Evolutionary conservation across 1,140 invertebrate genomes (phyloP).

Genomic region (Drosophila santomea): DNA sequence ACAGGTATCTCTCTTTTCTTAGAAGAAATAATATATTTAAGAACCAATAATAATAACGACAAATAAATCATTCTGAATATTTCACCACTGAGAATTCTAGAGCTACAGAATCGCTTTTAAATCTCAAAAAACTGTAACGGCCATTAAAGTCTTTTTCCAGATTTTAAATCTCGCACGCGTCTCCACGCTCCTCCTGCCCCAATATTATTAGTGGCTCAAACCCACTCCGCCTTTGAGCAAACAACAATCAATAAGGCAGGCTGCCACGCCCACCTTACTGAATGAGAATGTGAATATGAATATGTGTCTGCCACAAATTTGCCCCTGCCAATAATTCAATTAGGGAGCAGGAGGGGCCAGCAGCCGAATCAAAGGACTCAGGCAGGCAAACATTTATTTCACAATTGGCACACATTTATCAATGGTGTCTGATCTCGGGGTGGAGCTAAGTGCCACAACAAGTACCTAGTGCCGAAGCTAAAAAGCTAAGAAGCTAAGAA

Average conservation of each 20-base stretch:
- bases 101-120: background rate
- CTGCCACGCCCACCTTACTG: constrained; percentile 18
- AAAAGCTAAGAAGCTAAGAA: constrained; percentile 7
- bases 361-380: background rate
- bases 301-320: constrained; percentile 65
- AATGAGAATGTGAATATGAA: constrained; percentile 20
- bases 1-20: too few species aligned
- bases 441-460: constrained; percentile 60
- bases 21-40: too few species aligned
- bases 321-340: constrained; percentile 82
- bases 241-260: constrained; percentile 47
- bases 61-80: too few species aligned
- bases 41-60: too few species aligned
- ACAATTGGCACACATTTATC: constrained; percentile 81
- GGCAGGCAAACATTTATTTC: constrained; percentile 74
- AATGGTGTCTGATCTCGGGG: constrained; percentile 53
- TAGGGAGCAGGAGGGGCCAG: constrained; percentile 39
- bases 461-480: constrained; percentile 51
- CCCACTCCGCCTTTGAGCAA: constrained; percentile 43
- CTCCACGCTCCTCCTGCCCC: background rate
- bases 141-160: constrained; percentile 5
- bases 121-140: constrained; percentile 1
- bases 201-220: constrained; percentile 9
- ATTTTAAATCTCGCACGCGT: constrained; percentile 43
- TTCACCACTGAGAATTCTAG: too few species aligned